Conservation (phyloP, 2,113 vertebrate species). For the Epinephelus lanceolatus region DNA sequence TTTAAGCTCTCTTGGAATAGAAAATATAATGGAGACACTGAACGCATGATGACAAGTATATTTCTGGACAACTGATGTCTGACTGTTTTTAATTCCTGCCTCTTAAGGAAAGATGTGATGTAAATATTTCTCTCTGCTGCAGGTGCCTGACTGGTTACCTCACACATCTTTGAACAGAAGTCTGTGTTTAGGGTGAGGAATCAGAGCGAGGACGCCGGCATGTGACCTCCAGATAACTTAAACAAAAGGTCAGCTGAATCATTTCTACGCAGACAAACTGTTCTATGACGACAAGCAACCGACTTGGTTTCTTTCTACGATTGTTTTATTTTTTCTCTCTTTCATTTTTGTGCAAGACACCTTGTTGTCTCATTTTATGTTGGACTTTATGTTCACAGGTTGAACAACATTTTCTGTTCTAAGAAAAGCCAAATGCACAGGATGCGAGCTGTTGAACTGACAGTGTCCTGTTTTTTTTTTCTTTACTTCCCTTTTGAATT, state of each 20-base stretch:
- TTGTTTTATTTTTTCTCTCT: neutral
- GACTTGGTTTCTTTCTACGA: neutral
- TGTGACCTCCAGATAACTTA: neutral
- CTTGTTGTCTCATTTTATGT: constrained; percentile 2
- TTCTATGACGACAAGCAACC: neutral
- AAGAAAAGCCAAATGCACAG: constrained; percentile 43
- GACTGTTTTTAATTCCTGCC: neutral
- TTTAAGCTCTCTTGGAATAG: neutral
- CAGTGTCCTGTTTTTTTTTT: constrained; percentile 40
- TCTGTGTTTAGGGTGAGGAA: constrained; percentile 13
- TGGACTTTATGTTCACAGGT: constrained; percentile 17
- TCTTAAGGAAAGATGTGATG: constrained; percentile 1
- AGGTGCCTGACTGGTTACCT: constrained; percentile 66
- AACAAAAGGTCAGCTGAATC: neutral
- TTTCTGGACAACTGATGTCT: constrained; percentile 7
- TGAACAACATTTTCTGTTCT: constrained; percentile 52
- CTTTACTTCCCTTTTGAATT: constrained; percentile 15
- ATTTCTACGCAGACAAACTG: neutral
- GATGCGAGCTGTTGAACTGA: constrained; percentile 31
- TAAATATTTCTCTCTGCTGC: constrained; percentile 11
- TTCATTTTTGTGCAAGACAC: constrained; percentile 6
- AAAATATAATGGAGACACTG: neutral
- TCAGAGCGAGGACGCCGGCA: neutral
- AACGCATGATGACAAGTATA: neutral
- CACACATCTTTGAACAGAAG: constrained; percentile 6